Evolutionary conservation across 2,797 vertebrate genomes (phyloP), one percentile per base, ranked within the genome.

Genomic region (Babyrousa celebensis): DNA sequence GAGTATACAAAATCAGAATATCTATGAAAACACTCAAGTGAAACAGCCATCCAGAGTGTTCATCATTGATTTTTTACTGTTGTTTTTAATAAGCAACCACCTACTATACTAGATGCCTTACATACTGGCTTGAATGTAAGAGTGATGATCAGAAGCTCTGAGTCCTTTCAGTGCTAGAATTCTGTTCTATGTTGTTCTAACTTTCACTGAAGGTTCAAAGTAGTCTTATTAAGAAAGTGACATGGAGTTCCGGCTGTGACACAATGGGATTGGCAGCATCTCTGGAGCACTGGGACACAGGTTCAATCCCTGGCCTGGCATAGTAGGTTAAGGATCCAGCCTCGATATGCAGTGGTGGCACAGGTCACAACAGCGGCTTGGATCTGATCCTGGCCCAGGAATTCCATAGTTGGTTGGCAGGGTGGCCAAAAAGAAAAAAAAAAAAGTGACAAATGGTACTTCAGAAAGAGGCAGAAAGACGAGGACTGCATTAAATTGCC

Each of bases 1-100:
- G 77, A 80, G 54, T 54, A 82, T 6, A 27, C 15, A 84, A 71
- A 95, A 85, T 80, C n/a, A 94, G 75, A 86, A 11, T 29, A 79
- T 56, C 84, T 43, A 5, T 32, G 36, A 74, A 80, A 96, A 94
- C 12, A 80, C 27, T 63, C 54, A 88, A 63, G 91, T 54, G 56
- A 83, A 79, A 94, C 0, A 80, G 52, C 21, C 17, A 54, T 60
- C 63, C 65, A 27, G 18, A 89, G 36, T 83, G 23, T 60, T 91
- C 40, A 52, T 67, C 48, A 36, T 6, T 40, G 43, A 56, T 23
- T 93, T 40, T 65, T 56, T 48, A 48, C 43, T 48, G 43, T 48
- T 48, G 54, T 56, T 79, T 91, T 63, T 56, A 48, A 87, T 77
- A 23, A 91, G 83, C 17, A 86, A 27, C 54, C 27, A 67, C 36